Evolutionary conservation across 2,888 invertebrate genomes (phyloP), one percentile per base, ranked within the genome.

Genomic region (Brachylomia viminalis): DNA sequence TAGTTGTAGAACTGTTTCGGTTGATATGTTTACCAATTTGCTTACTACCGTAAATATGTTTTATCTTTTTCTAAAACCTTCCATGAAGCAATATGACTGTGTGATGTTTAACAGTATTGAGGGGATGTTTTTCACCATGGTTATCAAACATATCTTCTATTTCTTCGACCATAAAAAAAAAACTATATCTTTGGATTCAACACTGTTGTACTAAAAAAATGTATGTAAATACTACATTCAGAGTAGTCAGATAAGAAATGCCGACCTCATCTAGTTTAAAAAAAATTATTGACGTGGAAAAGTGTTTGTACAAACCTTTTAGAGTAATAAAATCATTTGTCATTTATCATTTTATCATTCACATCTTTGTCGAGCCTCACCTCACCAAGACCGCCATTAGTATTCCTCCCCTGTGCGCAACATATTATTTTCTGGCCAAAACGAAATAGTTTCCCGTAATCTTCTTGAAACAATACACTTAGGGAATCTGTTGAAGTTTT

Each of bases 381-480:
- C 56, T 80, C n/a, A 65, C 66, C 47, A 52, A 42, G 45, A 52
- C 33, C 11, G 54, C 10, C 56, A 87, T 86, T 84, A 86, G 80
- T 88, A 87, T 88, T 83, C 83, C 13, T 72, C 52, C 68, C 66
- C 33, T 77, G 79, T 74, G 59, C 72, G 20, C 61, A 81, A 84
- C 74, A 80, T 86, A 87, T 87, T 85, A 86, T 88, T 84, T 85
- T 81, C 79, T 83, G 69, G 67, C 72, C 72, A 77, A 73, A 84
- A 76, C 76, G 59, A 78, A 81, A 88, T 73, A 85, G 83, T 82
- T 84, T 79, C 23, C 72, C 62, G 75, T 85, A 87, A 85, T 87
- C 87, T 88, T 80, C 70, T 75, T 77, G 68, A 85, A 86, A 86
- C 86, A 87, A 87, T 83, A 84, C 77, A 80, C 77, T 79, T 75